A percentile compares a stretch with the other conserved stretches of the same genome.
Evolutionary conservation across 2,797 vertebrate genomes (phyloP).

Genomic region (Vireo griseus): DNA sequence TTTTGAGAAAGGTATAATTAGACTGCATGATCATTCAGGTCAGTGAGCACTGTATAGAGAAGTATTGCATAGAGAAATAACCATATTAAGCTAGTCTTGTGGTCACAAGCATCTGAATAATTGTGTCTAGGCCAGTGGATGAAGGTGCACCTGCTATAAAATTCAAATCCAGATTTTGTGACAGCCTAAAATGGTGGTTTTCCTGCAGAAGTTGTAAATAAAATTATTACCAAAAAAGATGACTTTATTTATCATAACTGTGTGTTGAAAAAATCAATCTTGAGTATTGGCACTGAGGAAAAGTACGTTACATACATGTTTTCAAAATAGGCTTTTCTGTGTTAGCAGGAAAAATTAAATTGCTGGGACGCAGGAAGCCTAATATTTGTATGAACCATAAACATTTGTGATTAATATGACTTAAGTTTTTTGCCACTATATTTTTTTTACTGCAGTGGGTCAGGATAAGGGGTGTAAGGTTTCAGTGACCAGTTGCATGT

Average conservation of each 20-base stretch:
- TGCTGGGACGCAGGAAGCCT: background rate
- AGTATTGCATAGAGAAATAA: background rate
- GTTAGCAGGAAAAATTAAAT: background rate
- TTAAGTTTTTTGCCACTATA: background rate
- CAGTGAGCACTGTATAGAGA: background rate
- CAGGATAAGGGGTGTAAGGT: background rate
- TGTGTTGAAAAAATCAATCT: background rate
- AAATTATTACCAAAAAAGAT: background rate
- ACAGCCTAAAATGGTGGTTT: background rate
- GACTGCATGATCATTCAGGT: background rate
- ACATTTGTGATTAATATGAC: background rate
- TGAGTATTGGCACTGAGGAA: background rate
- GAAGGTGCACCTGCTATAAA: background rate
- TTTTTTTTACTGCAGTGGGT: background rate
- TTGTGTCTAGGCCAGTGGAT: background rate
- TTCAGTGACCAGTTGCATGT: background rate
- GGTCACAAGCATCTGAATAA: background rate
- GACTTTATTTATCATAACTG: background rate
- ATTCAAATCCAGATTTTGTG: background rate
- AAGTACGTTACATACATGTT: rapidly evolving
- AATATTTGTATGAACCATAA: background rate
- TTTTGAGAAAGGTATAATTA: constrained; percentile 26
- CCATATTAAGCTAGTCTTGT: background rate
- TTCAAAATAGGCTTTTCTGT: background rate
- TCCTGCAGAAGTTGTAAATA: background rate